These are phyloP conservation scores for Nymphicus hollandicus DNA, from an alignment of 2,113 vertebrate species.

Conservation along the genomic window DNA sequence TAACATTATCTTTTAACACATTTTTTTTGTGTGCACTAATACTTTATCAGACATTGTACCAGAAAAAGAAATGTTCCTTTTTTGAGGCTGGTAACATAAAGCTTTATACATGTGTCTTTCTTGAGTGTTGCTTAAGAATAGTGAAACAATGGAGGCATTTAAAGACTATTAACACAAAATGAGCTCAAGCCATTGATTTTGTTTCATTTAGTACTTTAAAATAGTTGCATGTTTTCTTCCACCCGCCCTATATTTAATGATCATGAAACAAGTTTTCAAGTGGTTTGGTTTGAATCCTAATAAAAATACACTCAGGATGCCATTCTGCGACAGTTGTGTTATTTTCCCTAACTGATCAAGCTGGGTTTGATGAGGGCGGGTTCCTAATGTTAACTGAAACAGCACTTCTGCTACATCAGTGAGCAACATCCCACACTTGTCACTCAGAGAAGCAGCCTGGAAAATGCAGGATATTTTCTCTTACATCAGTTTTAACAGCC, in stretches of 20 bases:
- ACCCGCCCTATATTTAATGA: not conserved
- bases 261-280: not conserved
- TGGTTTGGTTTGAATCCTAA: not conserved
- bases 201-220: constrained; percentile 56
- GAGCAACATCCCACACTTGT: not conserved
- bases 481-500: not conserved
- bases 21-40: not conserved
- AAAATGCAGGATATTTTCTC: not conserved
- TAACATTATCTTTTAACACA: not conserved
- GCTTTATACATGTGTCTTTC: not conserved
- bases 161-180: constrained; percentile 57
- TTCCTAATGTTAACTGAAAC: not conserved
- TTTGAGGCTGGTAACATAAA: not conserved
- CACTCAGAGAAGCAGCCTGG: not conserved
- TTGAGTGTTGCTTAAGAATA: constrained; percentile 29
- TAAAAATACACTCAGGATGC: not conserved
- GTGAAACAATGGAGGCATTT: constrained; percentile 34
- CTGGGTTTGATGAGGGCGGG: not conserved
- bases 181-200: constrained; percentile 61
- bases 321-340: not conserved
- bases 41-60: not conserved
- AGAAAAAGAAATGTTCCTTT: not conserved
- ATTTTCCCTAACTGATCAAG: not conserved
- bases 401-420: not conserved
- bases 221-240: constrained; percentile 1